Evolutionary conservation across 2,113 vertebrate species (phyloP).

Genomic region (Tragelaphus strepsiceros): DNA sequence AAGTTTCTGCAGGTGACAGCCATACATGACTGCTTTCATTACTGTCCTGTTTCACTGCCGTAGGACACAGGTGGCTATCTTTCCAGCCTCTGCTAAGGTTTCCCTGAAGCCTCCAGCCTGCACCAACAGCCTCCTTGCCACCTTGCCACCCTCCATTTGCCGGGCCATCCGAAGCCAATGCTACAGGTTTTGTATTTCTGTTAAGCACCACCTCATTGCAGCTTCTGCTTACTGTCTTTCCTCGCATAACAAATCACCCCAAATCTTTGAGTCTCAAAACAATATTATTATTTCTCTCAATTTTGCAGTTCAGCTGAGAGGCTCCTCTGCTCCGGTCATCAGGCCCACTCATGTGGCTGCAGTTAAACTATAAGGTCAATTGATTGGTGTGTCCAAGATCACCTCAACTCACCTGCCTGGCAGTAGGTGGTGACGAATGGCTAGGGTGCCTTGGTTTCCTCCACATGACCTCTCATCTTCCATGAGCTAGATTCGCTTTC

Average conservation of each 20-base stretch:
- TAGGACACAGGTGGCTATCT: too few species aligned
- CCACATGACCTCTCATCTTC: not conserved
- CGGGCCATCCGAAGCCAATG: not conserved
- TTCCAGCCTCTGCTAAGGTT: not conserved
- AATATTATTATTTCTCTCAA: not conserved
- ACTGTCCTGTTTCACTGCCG: accelerated
- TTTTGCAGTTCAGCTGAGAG: not conserved
- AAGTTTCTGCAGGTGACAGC: not conserved
- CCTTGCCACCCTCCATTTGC: not conserved
- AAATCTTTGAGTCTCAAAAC: not conserved
- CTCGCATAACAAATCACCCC: not conserved
- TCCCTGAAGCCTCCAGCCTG: too few species aligned
- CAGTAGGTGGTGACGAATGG: not conserved
- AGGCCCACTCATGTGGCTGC: not conserved
- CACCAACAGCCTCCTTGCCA: not conserved
- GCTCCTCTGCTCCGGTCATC: not conserved
- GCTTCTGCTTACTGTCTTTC: not conserved
- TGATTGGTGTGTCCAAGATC: not conserved
- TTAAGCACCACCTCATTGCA: not conserved
- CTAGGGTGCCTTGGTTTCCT: not conserved
- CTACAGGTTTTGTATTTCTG: not conserved
- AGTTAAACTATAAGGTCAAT: not conserved
- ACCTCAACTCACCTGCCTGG: not conserved
- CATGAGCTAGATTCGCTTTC: not conserved
- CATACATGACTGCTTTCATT: not conserved